phyloP scores from a whole-genome alignment of 2,797 vertebrate genomes.

The Artibeus jamaicensis region DNA sequence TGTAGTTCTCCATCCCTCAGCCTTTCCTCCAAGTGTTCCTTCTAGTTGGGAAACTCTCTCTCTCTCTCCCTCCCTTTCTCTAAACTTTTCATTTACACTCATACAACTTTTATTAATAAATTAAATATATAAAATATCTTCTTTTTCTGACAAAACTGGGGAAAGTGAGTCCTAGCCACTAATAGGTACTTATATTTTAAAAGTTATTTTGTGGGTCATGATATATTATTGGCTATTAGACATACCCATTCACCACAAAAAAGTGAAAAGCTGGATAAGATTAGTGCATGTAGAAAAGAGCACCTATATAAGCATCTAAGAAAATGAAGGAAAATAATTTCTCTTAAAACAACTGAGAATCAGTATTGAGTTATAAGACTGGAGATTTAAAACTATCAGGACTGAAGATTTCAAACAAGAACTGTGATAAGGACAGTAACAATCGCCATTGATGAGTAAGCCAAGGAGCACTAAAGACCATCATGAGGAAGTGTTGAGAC shows the following conservation, averaged over 20 bases:
- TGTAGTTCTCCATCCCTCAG: background rate
- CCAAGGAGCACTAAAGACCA: background rate
- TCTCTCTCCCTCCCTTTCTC: background rate
- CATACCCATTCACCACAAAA: background rate
- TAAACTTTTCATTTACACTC: background rate
- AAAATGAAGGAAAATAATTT: background rate
- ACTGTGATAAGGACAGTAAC: background rate
- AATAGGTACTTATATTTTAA: background rate
- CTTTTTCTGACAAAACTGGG: background rate
- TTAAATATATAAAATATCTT: background rate
- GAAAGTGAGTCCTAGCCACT: background rate
- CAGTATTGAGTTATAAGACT: background rate
- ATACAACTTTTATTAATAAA: background rate
- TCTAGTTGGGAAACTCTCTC: background rate
- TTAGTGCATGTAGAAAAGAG: background rate
- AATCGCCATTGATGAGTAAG: background rate
- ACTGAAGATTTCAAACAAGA: background rate
- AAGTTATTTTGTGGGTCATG: background rate
- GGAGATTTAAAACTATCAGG: background rate
- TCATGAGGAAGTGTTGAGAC: background rate
- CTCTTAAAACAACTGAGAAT: background rate
- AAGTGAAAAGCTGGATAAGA: background rate
- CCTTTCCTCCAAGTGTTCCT: background rate
- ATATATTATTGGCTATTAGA: background rate
- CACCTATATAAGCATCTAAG: background rate